phyloP scores from a whole-genome alignment of 2,888 invertebrate genomes.

The Hipparchia semele region DNA sequence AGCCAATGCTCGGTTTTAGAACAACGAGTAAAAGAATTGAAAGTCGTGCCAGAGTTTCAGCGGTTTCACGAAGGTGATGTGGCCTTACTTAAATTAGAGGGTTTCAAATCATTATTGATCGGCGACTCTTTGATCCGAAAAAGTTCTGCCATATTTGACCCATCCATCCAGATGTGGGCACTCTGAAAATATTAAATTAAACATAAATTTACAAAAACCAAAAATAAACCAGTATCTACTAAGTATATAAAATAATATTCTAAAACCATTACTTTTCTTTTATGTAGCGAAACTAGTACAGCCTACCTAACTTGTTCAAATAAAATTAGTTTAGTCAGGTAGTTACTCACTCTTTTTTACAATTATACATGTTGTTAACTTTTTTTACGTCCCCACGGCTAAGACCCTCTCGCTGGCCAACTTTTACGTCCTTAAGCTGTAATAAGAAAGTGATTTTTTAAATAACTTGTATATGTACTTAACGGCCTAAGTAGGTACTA shows the following conservation, averaged over 20 bases:
- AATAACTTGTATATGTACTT: not conserved
- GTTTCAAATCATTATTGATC: constrained; percentile 3
- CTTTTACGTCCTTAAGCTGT: constrained; percentile 68
- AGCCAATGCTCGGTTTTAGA: too few species aligned
- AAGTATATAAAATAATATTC: too few species aligned
- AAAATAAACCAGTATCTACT: too few species aligned
- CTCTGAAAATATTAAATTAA: constrained; percentile 53
- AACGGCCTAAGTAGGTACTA: too few species aligned
- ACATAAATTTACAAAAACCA: not conserved
- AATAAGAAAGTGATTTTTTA: constrained; percentile 22
- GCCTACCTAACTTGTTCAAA: too few species aligned
- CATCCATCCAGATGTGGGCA: constrained; percentile 68
- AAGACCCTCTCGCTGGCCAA: constrained; percentile 90
- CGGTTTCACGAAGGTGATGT: too few species aligned
- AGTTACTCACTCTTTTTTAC: constrained; percentile 76
- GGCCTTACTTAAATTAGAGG: not conserved
- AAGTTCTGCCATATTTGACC: constrained; percentile 61
- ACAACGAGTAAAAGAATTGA: too few species aligned
- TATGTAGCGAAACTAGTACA: not conserved
- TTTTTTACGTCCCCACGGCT: constrained; percentile 88
- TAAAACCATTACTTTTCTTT: too few species aligned
- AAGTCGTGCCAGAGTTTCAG: too few species aligned
- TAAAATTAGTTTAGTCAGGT: not conserved
- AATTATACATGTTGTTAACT: constrained; percentile 89
- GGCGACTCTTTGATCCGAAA: constrained; percentile 46